Evolutionary conservation across 2,113 vertebrate genomes (phyloP).

Genomic region (Alouatta palliata): DNA sequence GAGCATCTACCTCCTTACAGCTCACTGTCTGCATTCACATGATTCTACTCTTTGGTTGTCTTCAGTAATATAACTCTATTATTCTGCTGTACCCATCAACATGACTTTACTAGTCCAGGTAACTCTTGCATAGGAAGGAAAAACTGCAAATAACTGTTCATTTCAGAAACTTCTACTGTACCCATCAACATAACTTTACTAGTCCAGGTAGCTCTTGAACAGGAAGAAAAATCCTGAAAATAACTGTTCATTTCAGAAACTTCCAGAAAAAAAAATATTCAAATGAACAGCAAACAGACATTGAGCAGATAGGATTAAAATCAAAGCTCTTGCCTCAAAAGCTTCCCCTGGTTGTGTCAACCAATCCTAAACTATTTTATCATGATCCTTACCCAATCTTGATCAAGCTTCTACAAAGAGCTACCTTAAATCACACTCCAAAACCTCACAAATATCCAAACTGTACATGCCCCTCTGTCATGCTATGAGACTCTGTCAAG

Average conservation of each 20-base stretch:
- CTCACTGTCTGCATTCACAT: neutral
- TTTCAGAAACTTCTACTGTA: neutral
- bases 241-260: neutral
- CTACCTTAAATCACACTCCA: neutral
- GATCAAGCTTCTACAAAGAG: neutral
- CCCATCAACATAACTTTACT: constrained; percentile 3
- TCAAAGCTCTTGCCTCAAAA: neutral
- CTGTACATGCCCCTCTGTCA: neutral
- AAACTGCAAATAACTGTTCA: neutral
- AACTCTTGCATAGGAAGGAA: neutral
- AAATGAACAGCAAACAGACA: neutral
- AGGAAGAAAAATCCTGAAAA: neutral
- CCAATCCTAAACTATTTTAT: neutral
- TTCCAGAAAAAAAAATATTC: neutral
- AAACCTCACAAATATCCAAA: neutral
- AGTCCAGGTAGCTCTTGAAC: neutral
- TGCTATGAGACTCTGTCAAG: neutral
- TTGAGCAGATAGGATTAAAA: neutral
- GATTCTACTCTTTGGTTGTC: constrained; percentile 25
- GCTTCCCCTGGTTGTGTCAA: neutral
- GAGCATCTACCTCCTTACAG: neutral
- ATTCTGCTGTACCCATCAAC: neutral
- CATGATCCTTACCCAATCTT: neutral
- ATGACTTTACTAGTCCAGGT: constrained; percentile 7
- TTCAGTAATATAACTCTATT: neutral